phyloP scores from a whole-genome alignment of 2,888 invertebrate species.

The Drosophila emarginata region DNA sequence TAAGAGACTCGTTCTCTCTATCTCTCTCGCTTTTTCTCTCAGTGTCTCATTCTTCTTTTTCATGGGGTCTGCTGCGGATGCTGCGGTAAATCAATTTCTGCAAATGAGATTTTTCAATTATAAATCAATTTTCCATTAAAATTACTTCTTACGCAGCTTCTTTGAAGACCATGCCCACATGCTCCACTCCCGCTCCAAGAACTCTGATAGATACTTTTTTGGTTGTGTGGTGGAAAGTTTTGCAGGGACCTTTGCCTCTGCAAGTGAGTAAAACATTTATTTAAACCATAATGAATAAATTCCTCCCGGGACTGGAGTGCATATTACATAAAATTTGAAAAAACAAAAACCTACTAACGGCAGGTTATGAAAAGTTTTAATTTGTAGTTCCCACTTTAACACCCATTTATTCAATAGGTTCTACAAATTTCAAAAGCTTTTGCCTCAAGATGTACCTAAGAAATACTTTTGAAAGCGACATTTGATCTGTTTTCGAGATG shows the following conservation, averaged over 20 bases:
- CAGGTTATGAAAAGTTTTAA: no score
- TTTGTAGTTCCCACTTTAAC: no score
- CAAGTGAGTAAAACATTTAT: no score
- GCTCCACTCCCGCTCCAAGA: background rate
- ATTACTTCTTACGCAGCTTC: conserved; percentile 80
- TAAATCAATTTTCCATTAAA: conserved; percentile 83
- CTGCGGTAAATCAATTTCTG: conserved; percentile 81
- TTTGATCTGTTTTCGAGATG: conserved; percentile 48
- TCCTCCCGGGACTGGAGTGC: no score
- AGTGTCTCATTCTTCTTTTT: conserved; percentile 15
- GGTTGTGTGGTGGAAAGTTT: conserved; percentile 15
- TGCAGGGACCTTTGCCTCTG: no score
- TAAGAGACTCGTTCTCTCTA: background rate
- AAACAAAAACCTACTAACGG: background rate
- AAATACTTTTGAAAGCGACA: conserved; percentile 24
- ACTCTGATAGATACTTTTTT: conserved; percentile 15
- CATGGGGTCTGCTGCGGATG: conserved; percentile 61
- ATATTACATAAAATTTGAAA: background rate
- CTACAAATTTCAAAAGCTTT: no score
- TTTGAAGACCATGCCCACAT: conserved; percentile 38
- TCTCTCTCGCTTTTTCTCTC: background rate
- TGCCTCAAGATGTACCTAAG: background rate
- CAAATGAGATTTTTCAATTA: conserved; percentile 82
- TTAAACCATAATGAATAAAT: no score
- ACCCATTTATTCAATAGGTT: no score